Evolutionary conservation across 1,140 invertebrate genomes (phyloP), one percentile per base, ranked within the genome.

Genomic region (Apis florea): DNA sequence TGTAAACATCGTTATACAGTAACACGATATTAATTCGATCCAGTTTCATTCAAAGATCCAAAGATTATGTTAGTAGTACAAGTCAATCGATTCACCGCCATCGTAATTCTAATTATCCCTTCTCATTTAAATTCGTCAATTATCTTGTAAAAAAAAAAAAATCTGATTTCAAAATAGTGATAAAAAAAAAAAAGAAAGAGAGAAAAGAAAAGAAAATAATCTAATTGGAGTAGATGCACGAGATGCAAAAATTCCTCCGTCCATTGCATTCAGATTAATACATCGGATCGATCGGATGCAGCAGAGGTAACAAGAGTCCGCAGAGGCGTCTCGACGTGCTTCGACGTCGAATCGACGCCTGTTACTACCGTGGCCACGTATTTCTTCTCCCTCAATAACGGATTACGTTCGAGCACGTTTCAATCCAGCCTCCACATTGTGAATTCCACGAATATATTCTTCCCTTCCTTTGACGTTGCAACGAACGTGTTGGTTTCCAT

Each of bases 241-340:
- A 10, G 17, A 64, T 40, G 63, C 17, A n/a, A 66, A 66, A 66
- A 47, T 47, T 66, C 13, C 5, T 13, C 19, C 19, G 56, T 58
- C 6, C 17, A 10, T 31, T 31, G 11, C 1, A 19, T 51, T 9
- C 21, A 21, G 21, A 78, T 78, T 78, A 56, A 78, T 79, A 49
- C 69, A 47, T 73, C n/a, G 78, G 31, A 79, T 79, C 58, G 69
- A 64, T 79, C 51, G 78, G 24, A 66, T 24, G 69, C 58, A 13
- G 64, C 24, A 40, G 21, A 47, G 77, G 24, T 26, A 15, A n/a
- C 21, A 47, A 40, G 56, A 19, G 53, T 73, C 78, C 51, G 69
- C 78, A 66, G 69, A 79, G 78, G 53, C 69, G 69, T 73, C 78
- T 31, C 58, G 78, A 79, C 78, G 78, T 79, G 69, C 69, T 6